These are phyloP conservation scores for Pithys albifrons DNA, from an alignment of 2,113 vertebrate species.

Conservation along the genomic window DNA sequence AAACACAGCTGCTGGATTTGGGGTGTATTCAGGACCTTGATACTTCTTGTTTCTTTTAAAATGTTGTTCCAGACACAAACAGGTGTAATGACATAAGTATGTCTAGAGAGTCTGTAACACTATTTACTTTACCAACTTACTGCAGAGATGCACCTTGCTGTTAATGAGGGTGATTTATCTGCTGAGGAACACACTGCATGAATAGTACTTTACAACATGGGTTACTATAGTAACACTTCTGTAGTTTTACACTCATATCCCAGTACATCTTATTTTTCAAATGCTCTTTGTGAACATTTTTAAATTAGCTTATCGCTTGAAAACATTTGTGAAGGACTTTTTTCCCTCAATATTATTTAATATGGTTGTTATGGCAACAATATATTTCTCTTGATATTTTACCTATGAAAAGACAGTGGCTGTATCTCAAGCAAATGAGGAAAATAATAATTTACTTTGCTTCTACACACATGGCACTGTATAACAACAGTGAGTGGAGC, in stretches of 20 bases:
- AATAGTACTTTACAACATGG: neutral
- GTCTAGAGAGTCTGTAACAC: constrained; percentile 7
- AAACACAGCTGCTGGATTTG: neutral
- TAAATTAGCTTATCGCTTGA: constrained; percentile 67
- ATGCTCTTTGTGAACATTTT: constrained; percentile 39
- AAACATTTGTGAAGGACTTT: constrained; percentile 51
- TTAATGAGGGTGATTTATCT: constrained; percentile 58
- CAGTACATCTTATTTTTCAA: constrained; percentile 31
- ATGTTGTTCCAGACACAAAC: neutral
- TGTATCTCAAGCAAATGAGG: constrained; percentile 9
- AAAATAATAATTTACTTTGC: neutral
- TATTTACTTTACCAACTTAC: constrained; percentile 1
- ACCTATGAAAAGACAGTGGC: neutral
- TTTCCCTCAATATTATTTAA: constrained; percentile 58
- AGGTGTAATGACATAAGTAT: neutral
- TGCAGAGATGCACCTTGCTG: neutral
- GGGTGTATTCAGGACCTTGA: neutral
- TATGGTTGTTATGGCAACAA: constrained; percentile 55
- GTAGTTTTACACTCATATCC: constrained; percentile 21
- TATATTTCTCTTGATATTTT: constrained; percentile 39
- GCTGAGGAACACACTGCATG: neutral
- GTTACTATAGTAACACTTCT: constrained; percentile 62
- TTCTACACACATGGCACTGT: neutral
- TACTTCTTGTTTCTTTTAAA: neutral
- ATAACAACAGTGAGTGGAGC: neutral